Evolutionary conservation across 2,888 invertebrate species (phyloP).

Genomic region (Chironomus riparius): DNA sequence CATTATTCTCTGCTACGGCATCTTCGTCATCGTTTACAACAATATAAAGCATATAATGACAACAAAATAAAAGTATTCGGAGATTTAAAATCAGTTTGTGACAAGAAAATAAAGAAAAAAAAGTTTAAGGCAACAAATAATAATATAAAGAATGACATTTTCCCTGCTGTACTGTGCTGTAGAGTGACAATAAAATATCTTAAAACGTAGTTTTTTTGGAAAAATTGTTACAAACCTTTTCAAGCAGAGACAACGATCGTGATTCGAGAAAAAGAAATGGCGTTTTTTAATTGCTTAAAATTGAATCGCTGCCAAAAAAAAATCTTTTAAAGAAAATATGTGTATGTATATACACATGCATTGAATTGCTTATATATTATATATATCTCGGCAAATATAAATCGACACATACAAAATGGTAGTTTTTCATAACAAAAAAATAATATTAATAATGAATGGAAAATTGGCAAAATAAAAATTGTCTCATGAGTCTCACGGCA

Average conservation of each 20-base stretch:
- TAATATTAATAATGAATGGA: neutral
- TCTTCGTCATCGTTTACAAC: too few relatives aligned
- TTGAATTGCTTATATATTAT: neutral
- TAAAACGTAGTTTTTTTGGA: too few relatives aligned
- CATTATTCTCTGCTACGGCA: too few relatives aligned
- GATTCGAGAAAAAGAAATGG: conserved; percentile 24
- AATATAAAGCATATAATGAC: too few relatives aligned
- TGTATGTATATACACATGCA: neutral
- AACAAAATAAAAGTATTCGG: too few relatives aligned
- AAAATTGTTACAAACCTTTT: neutral
- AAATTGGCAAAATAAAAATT: neutral
- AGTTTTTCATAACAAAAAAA: neutral
- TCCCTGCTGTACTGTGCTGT: too few relatives aligned
- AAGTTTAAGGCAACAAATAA: too few relatives aligned
- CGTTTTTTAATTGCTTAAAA: conserved; percentile 24
- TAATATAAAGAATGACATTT: too few relatives aligned
- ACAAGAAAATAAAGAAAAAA: too few relatives aligned
- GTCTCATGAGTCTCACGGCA: neutral
- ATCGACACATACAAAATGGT: conserved; percentile 12
- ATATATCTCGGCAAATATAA: neutral
- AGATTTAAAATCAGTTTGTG: too few relatives aligned
- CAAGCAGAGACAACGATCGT: neutral
- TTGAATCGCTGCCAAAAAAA: neutral
- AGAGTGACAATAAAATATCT: too few relatives aligned
- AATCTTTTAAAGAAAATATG: neutral